These are phyloP conservation scores for Pedicia rivosa DNA, from an alignment of 2,888 invertebrate species.

Conservation along the genomic window DNA sequence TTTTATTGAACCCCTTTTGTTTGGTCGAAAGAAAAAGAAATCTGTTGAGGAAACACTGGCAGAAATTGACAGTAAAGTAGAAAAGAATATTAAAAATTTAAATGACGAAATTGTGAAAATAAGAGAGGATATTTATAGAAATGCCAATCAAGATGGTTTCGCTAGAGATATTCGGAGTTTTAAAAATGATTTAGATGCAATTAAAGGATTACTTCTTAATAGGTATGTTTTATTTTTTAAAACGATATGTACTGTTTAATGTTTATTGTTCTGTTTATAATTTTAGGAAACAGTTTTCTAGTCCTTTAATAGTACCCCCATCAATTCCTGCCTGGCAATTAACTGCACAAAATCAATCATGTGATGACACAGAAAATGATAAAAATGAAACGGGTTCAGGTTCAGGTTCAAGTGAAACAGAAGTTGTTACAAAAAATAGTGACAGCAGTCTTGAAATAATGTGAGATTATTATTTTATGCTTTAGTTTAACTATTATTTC, in stretches of 20 bases:
- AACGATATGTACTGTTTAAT: no score
- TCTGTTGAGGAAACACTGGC: constrained; percentile 47
- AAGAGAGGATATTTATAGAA: constrained; percentile 40
- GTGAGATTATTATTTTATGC: no score
- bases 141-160: constrained; percentile 27
- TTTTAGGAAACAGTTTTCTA: constrained; percentile 64
- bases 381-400: constrained; percentile 45
- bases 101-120: constrained; percentile 48
- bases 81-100: constrained; percentile 38
- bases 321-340: constrained; percentile 59
- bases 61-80: constrained; percentile 50
- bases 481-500: no score
- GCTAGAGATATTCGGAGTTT: constrained; percentile 46
- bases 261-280: no score
- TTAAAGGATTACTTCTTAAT: constrained; percentile 56
- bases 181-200: constrained; percentile 51
- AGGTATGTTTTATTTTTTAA: no score
- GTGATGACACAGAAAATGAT: constrained; percentile 18
- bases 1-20: constrained; percentile 47
- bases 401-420: constrained; percentile 52
- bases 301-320: constrained; percentile 44
- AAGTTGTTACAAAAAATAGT: constrained; percentile 57
- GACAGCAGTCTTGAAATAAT: constrained; percentile 61
- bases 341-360: neutral
- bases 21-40: constrained; percentile 48